Percentiles rank a stretch among this genome's conserved stretches.
phyloP scores from a whole-genome alignment of 2,113 vertebrate species.

The Sinocyclocheilus rhinocerous region DNA sequence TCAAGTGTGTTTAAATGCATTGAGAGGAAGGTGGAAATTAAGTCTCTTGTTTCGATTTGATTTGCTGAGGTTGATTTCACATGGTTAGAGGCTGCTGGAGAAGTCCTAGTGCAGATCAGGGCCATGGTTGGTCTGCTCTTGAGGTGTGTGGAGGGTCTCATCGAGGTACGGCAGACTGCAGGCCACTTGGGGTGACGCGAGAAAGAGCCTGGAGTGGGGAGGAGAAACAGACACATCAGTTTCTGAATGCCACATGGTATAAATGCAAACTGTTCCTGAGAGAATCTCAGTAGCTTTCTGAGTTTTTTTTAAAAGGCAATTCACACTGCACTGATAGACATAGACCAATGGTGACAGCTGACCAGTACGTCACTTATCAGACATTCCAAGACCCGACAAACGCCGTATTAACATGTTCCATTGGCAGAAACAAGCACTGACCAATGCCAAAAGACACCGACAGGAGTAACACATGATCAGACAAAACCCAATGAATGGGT shows the following conservation, averaged over 20 bases:
- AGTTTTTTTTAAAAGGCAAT: neutral
- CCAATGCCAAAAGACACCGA: too few species aligned
- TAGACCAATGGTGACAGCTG: too few species aligned
- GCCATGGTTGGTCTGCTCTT: slow-evolving; percentile 15
- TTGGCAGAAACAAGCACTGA: too few species aligned
- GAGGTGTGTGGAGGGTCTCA: slow-evolving; percentile 75
- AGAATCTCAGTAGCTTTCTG: too few species aligned
- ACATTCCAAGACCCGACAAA: too few species aligned
- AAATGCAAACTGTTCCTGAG: neutral
- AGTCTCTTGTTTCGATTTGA: slow-evolving; percentile 46
- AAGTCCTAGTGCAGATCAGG: slow-evolving; percentile 47
- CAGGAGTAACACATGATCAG: too few species aligned
- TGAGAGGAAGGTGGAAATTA: slow-evolving; percentile 36
- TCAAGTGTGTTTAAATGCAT: slow-evolving; percentile 33
- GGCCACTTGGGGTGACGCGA: slow-evolving; percentile 91
- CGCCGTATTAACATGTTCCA: too few species aligned
- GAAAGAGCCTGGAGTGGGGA: slow-evolving; percentile 84
- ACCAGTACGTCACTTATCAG: too few species aligned
- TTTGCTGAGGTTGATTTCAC: slow-evolving; percentile 49
- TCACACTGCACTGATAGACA: too few species aligned
- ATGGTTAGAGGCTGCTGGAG: slow-evolving; percentile 43
- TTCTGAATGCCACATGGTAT: neutral
- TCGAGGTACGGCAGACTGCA: slow-evolving; percentile 94
- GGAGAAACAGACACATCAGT: neutral
- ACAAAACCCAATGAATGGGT: too few species aligned